Evolutionary conservation across 2,888 invertebrate species (phyloP).

Genomic region (Hirtodrosophila cameraria): DNA sequence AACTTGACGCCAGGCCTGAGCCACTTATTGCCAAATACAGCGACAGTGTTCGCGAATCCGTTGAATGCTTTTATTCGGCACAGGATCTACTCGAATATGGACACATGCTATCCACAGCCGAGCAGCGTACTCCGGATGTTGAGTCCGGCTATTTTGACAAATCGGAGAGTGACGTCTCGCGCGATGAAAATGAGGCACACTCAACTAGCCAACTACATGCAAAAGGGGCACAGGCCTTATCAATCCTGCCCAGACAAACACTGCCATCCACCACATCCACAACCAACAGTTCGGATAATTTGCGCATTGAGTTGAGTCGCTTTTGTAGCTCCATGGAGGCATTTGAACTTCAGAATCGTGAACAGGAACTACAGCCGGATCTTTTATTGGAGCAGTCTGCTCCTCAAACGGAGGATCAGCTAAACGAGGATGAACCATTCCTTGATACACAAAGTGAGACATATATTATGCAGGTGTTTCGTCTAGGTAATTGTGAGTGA

Average conservation of each 20-base stretch:
- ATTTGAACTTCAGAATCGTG: constrained; percentile 46
- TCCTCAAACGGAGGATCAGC: not conserved
- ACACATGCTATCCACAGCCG: constrained; percentile 59
- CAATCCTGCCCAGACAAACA: not conserved
- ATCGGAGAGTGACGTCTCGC: constrained; percentile 77
- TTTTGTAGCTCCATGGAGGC: constrained; percentile 72
- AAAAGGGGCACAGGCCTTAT: not conserved
- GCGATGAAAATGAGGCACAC: constrained; percentile 70
- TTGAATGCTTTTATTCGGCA: constrained; percentile 78
- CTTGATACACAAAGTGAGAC: constrained; percentile 50
- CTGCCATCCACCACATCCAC: constrained; percentile 22
- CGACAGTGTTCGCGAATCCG: constrained; percentile 71
- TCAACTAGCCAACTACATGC: constrained; percentile 10
- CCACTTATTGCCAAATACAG: constrained; percentile 21
- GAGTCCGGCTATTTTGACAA: constrained; percentile 80
- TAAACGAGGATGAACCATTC: constrained; percentile 13
- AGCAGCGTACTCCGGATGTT: constrained; percentile 75
- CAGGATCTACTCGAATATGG: constrained; percentile 79
- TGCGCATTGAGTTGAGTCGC: constrained; percentile 72
- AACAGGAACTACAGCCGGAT: constrained; percentile 7
- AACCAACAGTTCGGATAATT: constrained; percentile 64
- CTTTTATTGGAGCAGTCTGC: not conserved
- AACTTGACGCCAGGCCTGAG: not conserved
- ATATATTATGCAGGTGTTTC: constrained; percentile 47
- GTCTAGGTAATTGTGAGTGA: constrained; percentile 33